A percentile compares a stretch with the other conserved stretches of the same genome.
phyloP scores from a whole-genome alignment of 53 echinoderm and acorn worm species.

The Paelopatides confundens region DNA sequence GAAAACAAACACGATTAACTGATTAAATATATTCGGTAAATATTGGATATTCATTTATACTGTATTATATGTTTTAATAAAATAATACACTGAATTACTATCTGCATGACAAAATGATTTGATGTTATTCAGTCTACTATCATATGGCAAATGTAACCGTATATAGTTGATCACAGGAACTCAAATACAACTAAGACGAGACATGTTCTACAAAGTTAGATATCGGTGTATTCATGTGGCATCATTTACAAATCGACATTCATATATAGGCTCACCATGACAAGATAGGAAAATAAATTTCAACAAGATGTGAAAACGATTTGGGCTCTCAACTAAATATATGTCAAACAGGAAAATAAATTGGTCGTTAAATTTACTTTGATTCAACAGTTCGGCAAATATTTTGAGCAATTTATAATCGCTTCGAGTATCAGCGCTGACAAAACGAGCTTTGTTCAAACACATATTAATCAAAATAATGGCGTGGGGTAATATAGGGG shows the following conservation, averaged over 20 bases:
- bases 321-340: background rate
- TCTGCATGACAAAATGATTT: too few species aligned
- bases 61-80: too few species aligned
- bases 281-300: background rate
- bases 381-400: background rate
- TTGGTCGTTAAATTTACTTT: background rate
- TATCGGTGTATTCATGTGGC: too few species aligned
- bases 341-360: background rate
- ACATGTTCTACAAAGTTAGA: too few species aligned
- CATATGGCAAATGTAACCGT: too few species aligned
- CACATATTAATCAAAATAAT: background rate
- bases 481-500: background rate
- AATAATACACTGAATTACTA: too few species aligned
- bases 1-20: background rate
- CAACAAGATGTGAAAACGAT: background rate
- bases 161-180: too few species aligned
- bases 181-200: too few species aligned
- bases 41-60: background rate
- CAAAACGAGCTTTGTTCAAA: background rate
- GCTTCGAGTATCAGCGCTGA: background rate
- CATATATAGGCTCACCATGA: too few species aligned
- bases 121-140: too few species aligned
- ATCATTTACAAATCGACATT: too few species aligned
- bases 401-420: background rate
- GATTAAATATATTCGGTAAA: background rate